These are phyloP conservation scores for Thecophora atra DNA, from an alignment of 2,888 invertebrate species.

Conservation along the genomic window DNA sequence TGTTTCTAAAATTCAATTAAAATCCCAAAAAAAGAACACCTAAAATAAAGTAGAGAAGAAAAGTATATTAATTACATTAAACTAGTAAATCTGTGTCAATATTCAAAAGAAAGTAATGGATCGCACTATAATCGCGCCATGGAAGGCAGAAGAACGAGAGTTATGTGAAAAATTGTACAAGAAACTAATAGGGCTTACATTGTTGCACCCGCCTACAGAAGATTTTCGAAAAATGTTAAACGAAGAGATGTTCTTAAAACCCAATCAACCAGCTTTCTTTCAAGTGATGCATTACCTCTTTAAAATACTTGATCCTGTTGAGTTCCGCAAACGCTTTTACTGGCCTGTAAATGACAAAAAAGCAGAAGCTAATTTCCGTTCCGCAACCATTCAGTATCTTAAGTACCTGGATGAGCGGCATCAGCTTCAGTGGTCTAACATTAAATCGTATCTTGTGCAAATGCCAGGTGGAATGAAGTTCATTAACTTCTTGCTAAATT, in stretches of 20 bases:
- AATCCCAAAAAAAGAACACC: no score
- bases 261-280: constrained; percentile 62
- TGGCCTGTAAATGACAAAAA: constrained; percentile 65
- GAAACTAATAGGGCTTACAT: constrained; percentile 53
- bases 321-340: constrained; percentile 64
- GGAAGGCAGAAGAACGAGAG: constrained; percentile 62
- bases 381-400: constrained; percentile 61
- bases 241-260: constrained; percentile 64
- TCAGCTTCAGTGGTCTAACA: constrained; percentile 58
- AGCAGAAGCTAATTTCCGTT: constrained; percentile 60
- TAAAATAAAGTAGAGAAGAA: no score
- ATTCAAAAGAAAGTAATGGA: constrained; percentile 51
- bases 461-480: constrained; percentile 65
- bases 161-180: constrained; percentile 56
- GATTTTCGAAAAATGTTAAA: constrained; percentile 55
- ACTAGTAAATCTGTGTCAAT: no score
- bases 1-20: no score
- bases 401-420: constrained; percentile 62
- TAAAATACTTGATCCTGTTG: constrained; percentile 58
- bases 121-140: constrained; percentile 57
- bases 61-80: no score
- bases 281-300: constrained; percentile 64
- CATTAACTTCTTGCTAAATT: constrained; percentile 59
- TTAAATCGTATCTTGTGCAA: constrained; percentile 62
- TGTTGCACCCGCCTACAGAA: constrained; percentile 55